Evolutionary conservation across 2,797 vertebrate genomes (phyloP), one percentile per base, ranked within the genome.

Genomic region (Pangasius sanitwongsei): DNA sequence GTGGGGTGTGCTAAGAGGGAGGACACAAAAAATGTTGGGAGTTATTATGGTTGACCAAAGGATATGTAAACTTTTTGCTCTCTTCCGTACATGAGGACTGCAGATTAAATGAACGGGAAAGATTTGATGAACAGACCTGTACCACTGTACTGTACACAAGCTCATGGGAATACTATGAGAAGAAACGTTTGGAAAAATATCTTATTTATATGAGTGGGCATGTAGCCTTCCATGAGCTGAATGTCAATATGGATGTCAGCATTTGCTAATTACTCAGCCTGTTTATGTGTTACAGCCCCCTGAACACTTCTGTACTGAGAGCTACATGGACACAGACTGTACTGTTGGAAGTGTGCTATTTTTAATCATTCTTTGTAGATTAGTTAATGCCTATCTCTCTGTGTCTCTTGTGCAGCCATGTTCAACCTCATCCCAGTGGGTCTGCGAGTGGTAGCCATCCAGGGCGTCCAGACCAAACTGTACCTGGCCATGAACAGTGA

Each of bases 351-450:
- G 34, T 77, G 85, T 61, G 41, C 57, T 77, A 77, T 75, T 86
- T 86, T 48, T 78, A 75, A 63, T 16, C 34, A 11, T 86, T 86
- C 78, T 74, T 63, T 69, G 41, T 44, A 84, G 31, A 88, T 78
- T 37, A 28, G 20, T 86, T 37, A 85, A 55, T 70, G 75, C 12
- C 3, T 74, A 8, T 77, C 20, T 86, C 69, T 90, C 65, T 61
- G 61, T 90, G 34, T 88, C 93, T 84, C 89, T 89, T 95, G 90
- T 92, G 34, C 93, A 99, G 98, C 98, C 93, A 95, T 98, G 95
- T 99, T 99, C 96, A 99, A 99, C 97, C 98, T 99, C 95, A 99
- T 99, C 92, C 99, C 99, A 75, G 99, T 99, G 96, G 99, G 99
- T 93, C 97, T 99, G 93, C 98, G 98, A 95, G 99, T 99, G 95